These are phyloP conservation scores for Rhinichthys klamathensis DNA, from an alignment of 2,113 vertebrate species.

Conservation along the genomic window DNA sequence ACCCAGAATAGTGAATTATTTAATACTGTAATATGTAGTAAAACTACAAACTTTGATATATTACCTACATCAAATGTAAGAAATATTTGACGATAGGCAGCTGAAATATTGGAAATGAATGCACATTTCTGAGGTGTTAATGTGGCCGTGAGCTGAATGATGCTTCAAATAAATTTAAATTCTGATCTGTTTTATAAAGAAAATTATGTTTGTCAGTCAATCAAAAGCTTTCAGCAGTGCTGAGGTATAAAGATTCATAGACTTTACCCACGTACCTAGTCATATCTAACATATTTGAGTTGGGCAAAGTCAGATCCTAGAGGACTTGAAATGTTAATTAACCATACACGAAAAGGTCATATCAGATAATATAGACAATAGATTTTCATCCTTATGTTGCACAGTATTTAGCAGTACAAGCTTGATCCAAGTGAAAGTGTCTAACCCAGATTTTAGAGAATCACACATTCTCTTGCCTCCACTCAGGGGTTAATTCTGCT, in stretches of 20 bases:
- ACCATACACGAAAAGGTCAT: background rate
- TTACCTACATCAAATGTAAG: background rate
- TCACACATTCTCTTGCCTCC: conserved; percentile 50
- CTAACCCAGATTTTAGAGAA: conserved; percentile 37
- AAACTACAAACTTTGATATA: background rate
- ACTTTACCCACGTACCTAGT: background rate
- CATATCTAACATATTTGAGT: background rate
- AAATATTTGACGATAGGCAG: background rate
- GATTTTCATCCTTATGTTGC: background rate
- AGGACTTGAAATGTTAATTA: background rate
- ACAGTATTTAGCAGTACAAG: background rate
- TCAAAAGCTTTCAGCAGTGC: background rate
- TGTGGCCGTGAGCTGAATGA: background rate
- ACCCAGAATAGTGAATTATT: background rate
- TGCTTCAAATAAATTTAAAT: background rate
- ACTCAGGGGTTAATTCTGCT: conserved; percentile 68
- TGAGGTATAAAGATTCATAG: background rate
- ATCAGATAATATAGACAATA: background rate
- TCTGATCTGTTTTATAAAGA: too few species aligned
- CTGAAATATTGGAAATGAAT: background rate
- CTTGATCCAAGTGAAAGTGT: conserved; percentile 14
- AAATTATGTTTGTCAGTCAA: background rate
- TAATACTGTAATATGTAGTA: background rate
- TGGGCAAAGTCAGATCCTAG: background rate
- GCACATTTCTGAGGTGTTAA: background rate